phyloP scores from a whole-genome alignment of 2,113 vertebrate species.

The Dicaeum eximium region DNA sequence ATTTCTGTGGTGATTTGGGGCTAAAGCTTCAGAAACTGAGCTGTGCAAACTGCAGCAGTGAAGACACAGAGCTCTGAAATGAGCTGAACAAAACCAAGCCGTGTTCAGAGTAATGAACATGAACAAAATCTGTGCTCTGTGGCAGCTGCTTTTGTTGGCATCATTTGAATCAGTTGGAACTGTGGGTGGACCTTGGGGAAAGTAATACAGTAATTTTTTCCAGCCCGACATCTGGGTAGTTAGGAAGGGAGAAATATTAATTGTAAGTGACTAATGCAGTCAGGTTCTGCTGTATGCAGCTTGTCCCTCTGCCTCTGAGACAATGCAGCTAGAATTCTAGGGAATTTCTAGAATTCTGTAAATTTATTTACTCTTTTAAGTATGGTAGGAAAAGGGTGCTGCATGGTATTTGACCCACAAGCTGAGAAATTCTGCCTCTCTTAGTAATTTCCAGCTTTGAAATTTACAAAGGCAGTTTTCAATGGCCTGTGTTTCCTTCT shows the following conservation, averaged over 20 bases:
- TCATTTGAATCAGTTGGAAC: not conserved
- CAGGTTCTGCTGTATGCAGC: not conserved
- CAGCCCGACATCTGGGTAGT: not conserved
- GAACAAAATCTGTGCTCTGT: not conserved
- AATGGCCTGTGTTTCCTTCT: not conserved
- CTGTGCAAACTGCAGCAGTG: not conserved
- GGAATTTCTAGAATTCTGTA: not conserved
- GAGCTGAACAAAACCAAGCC: not conserved
- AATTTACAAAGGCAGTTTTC: not conserved
- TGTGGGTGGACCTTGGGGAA: not conserved
- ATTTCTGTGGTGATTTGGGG: not conserved
- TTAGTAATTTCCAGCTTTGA: not conserved
- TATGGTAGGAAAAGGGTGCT: not conserved
- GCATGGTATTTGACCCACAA: not conserved
- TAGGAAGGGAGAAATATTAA: constrained; percentile 2
- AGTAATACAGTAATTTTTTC: not conserved
- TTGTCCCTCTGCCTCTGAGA: not conserved
- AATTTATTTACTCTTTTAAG: not conserved
- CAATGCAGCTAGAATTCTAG: not conserved
- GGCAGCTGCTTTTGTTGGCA: not conserved
- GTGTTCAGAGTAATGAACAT: not conserved
- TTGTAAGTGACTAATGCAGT: not conserved
- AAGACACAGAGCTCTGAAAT: not conserved
- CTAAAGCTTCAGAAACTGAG: not conserved
- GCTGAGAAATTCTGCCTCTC: not conserved